Base-by-base conservation (phyloP, 1,140 invertebrate species). In the Sycobia sp. region DNA sequence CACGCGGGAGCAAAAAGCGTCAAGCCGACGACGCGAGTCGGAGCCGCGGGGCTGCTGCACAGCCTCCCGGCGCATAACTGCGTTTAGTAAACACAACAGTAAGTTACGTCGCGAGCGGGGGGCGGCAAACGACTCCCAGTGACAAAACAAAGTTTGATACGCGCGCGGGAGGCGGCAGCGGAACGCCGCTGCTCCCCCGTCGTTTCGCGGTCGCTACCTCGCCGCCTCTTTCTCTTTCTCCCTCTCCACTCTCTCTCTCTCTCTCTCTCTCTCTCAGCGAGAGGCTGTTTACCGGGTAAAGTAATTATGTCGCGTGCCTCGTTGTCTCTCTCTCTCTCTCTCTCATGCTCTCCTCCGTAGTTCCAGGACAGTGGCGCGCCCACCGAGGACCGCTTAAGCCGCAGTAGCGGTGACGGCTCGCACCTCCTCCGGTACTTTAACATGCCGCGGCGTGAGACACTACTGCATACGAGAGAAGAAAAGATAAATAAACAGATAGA, bases 141-240 rank as follows among this genome's bases (percentile, higher is more conserved):
- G 69, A 74, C 73, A 73, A 74, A 76, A 76, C 76, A 77, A 80
- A 80, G 73, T 80, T 78, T 76, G 73, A 77, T 75, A 73, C 70
- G 62, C 57, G n/a, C n/a, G 60, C 61, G 46, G 14, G 54, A 36
- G 22, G 55, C 58, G 55, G 43, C 51, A n/a, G n/a, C n/a, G n/a
- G n/a, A n/a, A n/a, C n/a, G n/a, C n/a, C n/a, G n/a, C n/a, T n/a
- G n/a, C n/a, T n/a, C n/a, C 8, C 9, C 49, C 16, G 22, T 14
- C 49, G 13, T 54, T 53, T 22, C 58, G 25, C 20, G 38, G 49
- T 38, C 46, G 23, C 29, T n/a, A n/a, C n/a, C n/a, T n/a, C n/a
- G n/a, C n/a, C n/a, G n/a, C n/a, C n/a, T 25, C 29, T 46, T 13
- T 23, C 34, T 20, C 50, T 34, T 18, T 9, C n/a, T 46, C 36